Conservation (phyloP, 2,888 invertebrate genomes). For the Perizoma affinitatum region DNA sequence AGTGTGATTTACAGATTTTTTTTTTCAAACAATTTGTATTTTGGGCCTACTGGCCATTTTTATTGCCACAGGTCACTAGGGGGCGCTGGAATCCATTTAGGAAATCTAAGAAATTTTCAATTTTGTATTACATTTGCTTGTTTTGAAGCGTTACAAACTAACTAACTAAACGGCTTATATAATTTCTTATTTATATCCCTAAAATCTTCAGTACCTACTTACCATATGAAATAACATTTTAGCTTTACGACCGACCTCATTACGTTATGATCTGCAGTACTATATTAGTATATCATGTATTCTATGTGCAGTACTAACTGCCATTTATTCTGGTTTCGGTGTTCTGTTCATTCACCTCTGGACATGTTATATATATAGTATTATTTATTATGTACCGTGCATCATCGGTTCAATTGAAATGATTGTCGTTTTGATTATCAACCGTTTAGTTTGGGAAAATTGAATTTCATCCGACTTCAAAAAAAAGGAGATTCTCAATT, state of each 20-base stretch:
- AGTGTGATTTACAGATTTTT: too few relatives aligned
- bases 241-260: slow-evolving; percentile 23
- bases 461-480: slow-evolving; percentile 3
- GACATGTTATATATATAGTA: too few relatives aligned
- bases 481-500: too few relatives aligned
- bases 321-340: slow-evolving; percentile 4
- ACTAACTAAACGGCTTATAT: not conserved
- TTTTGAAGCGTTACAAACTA: too few relatives aligned
- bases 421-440: slow-evolving; percentile 18
- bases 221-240: slow-evolving; percentile 14
- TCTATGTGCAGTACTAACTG: not conserved
- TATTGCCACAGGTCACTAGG: too few relatives aligned
- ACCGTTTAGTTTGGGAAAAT: slow-evolving; percentile 17
- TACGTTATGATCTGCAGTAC: slow-evolving; percentile 7
- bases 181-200: slow-evolving; percentile 6
- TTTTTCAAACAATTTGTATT: too few relatives aligned
- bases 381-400: too few relatives aligned
- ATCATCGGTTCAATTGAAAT: slow-evolving; percentile 20
- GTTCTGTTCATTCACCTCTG: slow-evolving; percentile 18
- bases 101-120: too few relatives aligned
- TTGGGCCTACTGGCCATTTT: too few relatives aligned
- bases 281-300: not conserved
- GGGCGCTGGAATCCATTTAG: too few relatives aligned
- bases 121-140: too few relatives aligned
- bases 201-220: slow-evolving; percentile 12